phyloP scores from a whole-genome alignment of 2,888 invertebrate genomes.

The Cryptosula pallasiana region DNA sequence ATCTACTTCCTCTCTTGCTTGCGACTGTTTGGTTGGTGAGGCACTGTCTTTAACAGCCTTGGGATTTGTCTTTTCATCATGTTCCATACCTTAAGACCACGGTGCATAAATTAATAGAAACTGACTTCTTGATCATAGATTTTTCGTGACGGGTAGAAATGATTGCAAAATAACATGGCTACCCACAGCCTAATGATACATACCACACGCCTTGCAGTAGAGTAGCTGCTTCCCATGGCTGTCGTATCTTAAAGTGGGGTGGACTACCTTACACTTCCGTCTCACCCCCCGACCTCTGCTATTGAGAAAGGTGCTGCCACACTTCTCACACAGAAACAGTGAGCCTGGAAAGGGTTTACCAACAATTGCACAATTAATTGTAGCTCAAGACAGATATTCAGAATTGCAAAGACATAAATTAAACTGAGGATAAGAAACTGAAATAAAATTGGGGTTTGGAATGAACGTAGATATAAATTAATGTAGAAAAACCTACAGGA shows the following conservation, averaged over 20 bases:
- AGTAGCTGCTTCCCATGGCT: background rate
- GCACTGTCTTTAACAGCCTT: background rate
- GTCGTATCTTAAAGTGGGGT: conserved; percentile 3
- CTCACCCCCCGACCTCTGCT: background rate
- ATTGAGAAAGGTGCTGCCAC: background rate
- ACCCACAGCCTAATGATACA: too few relatives aligned
- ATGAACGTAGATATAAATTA: too few relatives aligned
- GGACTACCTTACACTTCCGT: background rate
- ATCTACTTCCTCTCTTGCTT: background rate
- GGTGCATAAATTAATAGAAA: too few relatives aligned
- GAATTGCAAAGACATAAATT: too few relatives aligned
- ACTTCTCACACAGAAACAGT: conserved; percentile 16
- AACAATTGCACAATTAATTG: background rate
- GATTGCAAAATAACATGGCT: too few relatives aligned
- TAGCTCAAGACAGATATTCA: background rate
- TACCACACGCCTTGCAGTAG: background rate
- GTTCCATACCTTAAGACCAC: too few relatives aligned
- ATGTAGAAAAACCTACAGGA: too few relatives aligned
- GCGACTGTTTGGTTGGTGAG: background rate
- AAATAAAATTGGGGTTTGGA: too few relatives aligned
- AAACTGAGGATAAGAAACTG: too few relatives aligned
- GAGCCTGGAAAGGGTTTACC: background rate
- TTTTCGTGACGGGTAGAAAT: too few relatives aligned
- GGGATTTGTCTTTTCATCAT: background rate
- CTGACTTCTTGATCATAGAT: too few relatives aligned